Percentiles rank a stretch among this genome's conserved stretches.
Evolutionary conservation across 2,797 vertebrate genomes (phyloP).

Genomic region (Neoniphon sammara): DNA sequence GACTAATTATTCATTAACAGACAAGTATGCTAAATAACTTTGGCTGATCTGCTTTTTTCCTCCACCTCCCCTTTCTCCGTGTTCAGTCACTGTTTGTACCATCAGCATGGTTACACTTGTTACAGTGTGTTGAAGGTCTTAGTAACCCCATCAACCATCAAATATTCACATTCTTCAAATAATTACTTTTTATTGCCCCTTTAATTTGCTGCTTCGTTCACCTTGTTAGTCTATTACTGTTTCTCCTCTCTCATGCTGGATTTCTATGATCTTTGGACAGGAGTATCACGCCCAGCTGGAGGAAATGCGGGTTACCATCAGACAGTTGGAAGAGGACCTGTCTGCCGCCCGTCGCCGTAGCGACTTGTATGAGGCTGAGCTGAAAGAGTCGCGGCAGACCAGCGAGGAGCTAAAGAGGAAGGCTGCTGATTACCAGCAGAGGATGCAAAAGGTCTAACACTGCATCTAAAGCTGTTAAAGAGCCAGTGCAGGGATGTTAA

Average conservation of each 20-base stretch:
- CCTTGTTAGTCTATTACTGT: no score
- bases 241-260: neutral
- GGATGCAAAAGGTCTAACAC: conserved; percentile 90
- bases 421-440: conserved; percentile 92
- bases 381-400: conserved; percentile 93
- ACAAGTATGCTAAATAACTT: conserved; percentile 41
- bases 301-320: conserved; percentile 96
- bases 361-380: conserved; percentile 94
- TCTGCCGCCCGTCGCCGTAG: conserved; percentile 95
- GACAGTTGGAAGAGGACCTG: conserved; percentile 97
- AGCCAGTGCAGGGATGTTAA: neutral
- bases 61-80: neutral
- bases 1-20: conserved; percentile 63
- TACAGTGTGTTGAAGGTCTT: neutral
- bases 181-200: neutral
- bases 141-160: neutral
- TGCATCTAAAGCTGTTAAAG: conserved; percentile 21
- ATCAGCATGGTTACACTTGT: conserved; percentile 1
- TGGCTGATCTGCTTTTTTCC: conserved; percentile 34
- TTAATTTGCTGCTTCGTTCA: conserved; percentile 14
- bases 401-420: conserved; percentile 97
- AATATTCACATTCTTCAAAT: neutral
- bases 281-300: conserved; percentile 98
- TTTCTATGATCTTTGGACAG: conserved; percentile 70
- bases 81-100: conserved; percentile 10